Evolutionary conservation across 2,888 invertebrate genomes (phyloP).

Genomic region (Coremacera marginata): DNA sequence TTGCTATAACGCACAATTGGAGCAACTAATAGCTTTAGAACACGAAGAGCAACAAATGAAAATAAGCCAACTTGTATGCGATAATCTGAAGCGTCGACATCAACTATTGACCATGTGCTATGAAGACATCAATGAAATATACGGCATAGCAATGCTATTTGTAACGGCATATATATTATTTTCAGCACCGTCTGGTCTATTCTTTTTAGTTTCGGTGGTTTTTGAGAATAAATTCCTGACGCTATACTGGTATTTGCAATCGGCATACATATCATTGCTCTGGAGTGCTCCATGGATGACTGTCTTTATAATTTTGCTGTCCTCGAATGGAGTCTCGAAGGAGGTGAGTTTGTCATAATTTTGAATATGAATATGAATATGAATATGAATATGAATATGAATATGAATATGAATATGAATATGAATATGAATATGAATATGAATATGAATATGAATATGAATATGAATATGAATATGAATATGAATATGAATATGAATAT

Average conservation of each 20-base stretch:
- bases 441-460: too few species aligned
- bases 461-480: too few species aligned
- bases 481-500: too few species aligned
- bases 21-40: neutral
- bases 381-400: neutral
- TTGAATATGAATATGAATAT: neutral
- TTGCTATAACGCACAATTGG: conserved; percentile 46
- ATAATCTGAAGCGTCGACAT: conserved; percentile 43
- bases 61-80: neutral
- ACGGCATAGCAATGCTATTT: conserved; percentile 51
- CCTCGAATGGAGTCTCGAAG: conserved; percentile 46
- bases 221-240: conserved; percentile 35
- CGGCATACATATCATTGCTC: conserved; percentile 17
- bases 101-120: conserved; percentile 51
- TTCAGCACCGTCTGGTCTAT: conserved; percentile 51
- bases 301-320: conserved; percentile 44
- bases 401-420: too few species aligned
- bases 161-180: conserved; percentile 50
- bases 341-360: conserved; percentile 51
- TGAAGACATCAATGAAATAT: conserved; percentile 49
- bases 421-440: too few species aligned
- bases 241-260: neutral
- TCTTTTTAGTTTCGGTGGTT: conserved; percentile 52
- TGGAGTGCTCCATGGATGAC: conserved; percentile 50
- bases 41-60: conserved; percentile 2